These are phyloP conservation scores for Cosmia pyralina DNA, from an alignment of 2,888 invertebrate species.

Conservation along the genomic window DNA sequence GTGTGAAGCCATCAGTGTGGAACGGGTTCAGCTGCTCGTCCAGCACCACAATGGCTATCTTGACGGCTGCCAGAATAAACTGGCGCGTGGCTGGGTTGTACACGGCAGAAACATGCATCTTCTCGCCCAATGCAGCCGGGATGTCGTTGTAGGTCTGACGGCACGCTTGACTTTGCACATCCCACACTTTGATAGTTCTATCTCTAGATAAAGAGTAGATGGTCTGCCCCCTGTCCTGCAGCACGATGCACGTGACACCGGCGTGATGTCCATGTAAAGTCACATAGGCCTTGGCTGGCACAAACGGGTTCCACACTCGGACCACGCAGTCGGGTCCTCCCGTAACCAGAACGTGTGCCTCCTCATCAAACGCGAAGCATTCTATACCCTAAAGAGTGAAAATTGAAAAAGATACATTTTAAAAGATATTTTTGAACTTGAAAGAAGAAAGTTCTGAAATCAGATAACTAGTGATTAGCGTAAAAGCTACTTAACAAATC, in stretches of 20 bases:
- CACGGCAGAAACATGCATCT: slow-evolving; percentile 90
- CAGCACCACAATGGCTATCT: slow-evolving; percentile 91
- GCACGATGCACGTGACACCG: slow-evolving; percentile 91
- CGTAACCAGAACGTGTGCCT: slow-evolving; percentile 90
- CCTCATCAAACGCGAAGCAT: slow-evolving; percentile 91
- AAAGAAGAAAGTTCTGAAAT: not conserved
- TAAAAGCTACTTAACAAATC: not conserved
- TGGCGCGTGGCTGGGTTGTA: slow-evolving; percentile 92
- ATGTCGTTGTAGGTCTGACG: slow-evolving; percentile 93
- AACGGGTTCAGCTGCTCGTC: slow-evolving; percentile 92
- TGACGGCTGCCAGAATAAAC: slow-evolving; percentile 91
- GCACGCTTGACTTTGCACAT: slow-evolving; percentile 91
- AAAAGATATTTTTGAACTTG: not conserved
- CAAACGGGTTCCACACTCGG: slow-evolving; percentile 95
- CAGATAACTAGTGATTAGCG: not conserved
- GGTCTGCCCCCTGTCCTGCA: slow-evolving; percentile 92
- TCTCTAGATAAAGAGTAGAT: slow-evolving; percentile 94
- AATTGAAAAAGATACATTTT: not conserved
- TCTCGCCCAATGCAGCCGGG: slow-evolving; percentile 91
- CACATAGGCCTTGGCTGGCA: slow-evolving; percentile 91
- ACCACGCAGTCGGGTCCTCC: slow-evolving; percentile 94
- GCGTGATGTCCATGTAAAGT: slow-evolving; percentile 92
- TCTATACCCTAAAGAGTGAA: slow-evolving; percentile 87
- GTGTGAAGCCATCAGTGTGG: slow-evolving; percentile 93
- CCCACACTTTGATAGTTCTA: slow-evolving; percentile 94